A percentile compares a stretch with the other conserved stretches of the same genome.
Evolutionary conservation across 2,113 vertebrate genomes (phyloP).

Genomic region (Microcebus jonahi): DNA sequence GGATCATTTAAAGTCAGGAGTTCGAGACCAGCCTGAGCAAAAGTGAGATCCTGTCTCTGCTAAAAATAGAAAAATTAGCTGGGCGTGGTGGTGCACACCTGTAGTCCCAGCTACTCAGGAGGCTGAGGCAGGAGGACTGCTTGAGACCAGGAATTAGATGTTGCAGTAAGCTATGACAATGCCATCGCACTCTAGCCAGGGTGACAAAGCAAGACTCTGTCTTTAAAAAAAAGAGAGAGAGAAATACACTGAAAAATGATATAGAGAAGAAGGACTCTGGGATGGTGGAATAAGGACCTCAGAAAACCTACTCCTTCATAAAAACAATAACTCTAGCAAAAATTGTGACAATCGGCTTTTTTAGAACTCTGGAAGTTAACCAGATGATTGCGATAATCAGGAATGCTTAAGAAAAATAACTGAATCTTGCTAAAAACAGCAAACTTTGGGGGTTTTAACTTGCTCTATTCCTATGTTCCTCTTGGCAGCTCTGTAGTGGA

Average conservation of each 20-base stretch:
- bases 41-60: not conserved
- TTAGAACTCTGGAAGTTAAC: not conserved
- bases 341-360: not conserved
- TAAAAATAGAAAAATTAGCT: not conserved
- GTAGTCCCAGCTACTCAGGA: not conserved
- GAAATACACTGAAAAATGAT: not conserved
- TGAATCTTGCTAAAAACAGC: not conserved
- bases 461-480: not conserved
- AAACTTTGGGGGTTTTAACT: not conserved
- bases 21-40: not conserved
- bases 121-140: not conserved
- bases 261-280: not conserved
- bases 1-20: not conserved
- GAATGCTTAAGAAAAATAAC: not conserved
- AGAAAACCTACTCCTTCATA: not conserved
- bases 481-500: not conserved
- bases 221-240: not conserved
- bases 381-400: not conserved
- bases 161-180: not conserved
- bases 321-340: not conserved
- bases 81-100: not conserved
- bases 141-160: not conserved
- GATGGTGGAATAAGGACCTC: not conserved
- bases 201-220: not conserved
- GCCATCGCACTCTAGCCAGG: not conserved